Conservation (phyloP, 1,140 invertebrate species). For the Eulimnadia texana region DNA sequence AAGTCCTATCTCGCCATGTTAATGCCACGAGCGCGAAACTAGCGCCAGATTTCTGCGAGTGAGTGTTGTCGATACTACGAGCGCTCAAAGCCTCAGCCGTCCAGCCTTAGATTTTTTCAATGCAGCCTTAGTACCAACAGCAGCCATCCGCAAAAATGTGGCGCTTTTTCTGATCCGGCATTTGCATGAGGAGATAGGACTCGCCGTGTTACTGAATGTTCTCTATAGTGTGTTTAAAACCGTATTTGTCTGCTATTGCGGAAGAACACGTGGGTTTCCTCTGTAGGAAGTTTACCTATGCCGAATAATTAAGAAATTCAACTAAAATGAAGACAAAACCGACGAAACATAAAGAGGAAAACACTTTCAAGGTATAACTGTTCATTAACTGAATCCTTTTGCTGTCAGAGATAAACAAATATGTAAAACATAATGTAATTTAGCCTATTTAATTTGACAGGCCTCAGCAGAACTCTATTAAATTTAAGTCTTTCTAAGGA, state of each 20-base stretch:
- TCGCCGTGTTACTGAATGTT: no score
- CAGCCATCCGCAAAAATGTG: no score
- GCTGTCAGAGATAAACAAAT: conserved; percentile 17
- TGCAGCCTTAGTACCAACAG: no score
- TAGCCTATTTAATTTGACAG: conserved; percentile 5
- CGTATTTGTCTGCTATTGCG: not conserved
- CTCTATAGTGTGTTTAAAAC: no score
- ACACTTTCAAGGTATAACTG: conserved; percentile 58
- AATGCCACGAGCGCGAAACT: no score
- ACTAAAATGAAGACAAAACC: conserved; percentile 46
- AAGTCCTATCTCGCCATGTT: no score
- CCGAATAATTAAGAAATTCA: not conserved
- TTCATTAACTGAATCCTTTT: conserved; percentile 8
- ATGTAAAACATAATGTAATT: conserved; percentile 15
- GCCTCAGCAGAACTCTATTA: conserved; percentile 4
- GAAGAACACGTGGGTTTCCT: not conserved
- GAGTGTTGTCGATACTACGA: no score
- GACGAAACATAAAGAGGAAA: conserved; percentile 55
- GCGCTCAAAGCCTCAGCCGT: no score
- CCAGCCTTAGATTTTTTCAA: no score
- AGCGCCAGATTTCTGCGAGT: no score
- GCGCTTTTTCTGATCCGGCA: no score
- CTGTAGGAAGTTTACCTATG: not conserved
- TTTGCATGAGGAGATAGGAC: no score
- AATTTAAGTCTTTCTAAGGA: conserved; percentile 15